Evolutionary conservation across 2,113 vertebrate species (phyloP).

Genomic region (Ranitomeya imitator): DNA sequence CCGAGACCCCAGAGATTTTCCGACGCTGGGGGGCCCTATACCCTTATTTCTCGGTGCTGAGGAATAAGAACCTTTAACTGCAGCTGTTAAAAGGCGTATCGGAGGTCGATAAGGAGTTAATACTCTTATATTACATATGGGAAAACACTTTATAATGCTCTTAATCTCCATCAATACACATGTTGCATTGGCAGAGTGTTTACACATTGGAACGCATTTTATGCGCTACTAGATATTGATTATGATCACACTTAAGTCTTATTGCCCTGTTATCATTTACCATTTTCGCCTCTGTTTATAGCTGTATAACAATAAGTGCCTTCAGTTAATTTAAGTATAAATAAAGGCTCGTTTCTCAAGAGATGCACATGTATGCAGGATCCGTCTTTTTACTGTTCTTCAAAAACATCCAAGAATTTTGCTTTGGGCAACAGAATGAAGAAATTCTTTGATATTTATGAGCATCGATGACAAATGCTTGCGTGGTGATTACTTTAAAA

Average conservation of each 20-base stretch:
- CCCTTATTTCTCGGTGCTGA: neutral
- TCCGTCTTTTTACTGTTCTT: slow-evolving; percentile 38
- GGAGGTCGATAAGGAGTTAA: neutral
- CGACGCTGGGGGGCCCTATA: too few species aligned
- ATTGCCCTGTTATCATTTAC: slow-evolving; percentile 35
- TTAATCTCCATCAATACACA: neutral
- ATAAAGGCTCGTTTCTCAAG: slow-evolving; percentile 23
- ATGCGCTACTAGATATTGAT: slow-evolving; percentile 14
- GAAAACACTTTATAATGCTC: neutral
- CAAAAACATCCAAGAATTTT: slow-evolving; percentile 34
- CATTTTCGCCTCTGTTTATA: slow-evolving; percentile 29
- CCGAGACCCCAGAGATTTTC: too few species aligned
- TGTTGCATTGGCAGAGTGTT: slow-evolving; percentile 4
- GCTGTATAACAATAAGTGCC: neutral
- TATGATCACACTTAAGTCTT: slow-evolving; percentile 29
- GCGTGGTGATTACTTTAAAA: slow-evolving; percentile 35
- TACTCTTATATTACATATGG: neutral
- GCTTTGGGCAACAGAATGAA: slow-evolving; percentile 41
- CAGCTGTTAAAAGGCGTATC: too few species aligned
- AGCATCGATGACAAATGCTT: slow-evolving; percentile 26
- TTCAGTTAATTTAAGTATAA: slow-evolving; percentile 45
- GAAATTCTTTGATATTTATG: slow-evolving; percentile 42
- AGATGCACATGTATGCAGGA: slow-evolving; percentile 20
- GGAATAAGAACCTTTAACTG: too few species aligned
- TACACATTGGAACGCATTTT: neutral